Evolutionary conservation across 2,113 vertebrate genomes (phyloP).

Genomic region (Sceloporus undulatus): DNA sequence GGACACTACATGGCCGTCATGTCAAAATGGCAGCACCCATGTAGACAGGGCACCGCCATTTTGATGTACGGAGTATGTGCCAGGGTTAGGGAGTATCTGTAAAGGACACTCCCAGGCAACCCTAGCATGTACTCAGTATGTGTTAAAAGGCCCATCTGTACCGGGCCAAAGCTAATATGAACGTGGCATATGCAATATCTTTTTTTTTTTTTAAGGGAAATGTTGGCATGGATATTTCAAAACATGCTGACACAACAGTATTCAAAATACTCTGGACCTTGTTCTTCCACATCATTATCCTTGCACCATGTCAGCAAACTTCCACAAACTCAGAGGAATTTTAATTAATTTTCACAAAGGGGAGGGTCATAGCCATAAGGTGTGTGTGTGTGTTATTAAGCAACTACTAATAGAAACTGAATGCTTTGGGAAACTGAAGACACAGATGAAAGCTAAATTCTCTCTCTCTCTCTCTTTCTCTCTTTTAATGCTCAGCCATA

Average conservation of each 20-base stretch:
- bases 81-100: too few relatives aligned
- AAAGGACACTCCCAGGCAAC: too few relatives aligned
- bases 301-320: neutral
- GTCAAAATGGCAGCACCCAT: too few relatives aligned
- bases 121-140: too few relatives aligned
- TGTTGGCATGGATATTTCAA: neutral
- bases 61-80: too few relatives aligned
- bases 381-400: neutral
- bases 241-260: neutral
- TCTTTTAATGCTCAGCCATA: conserved; percentile 67
- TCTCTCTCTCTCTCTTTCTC: conserved; percentile 35
- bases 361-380: neutral
- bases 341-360: conserved; percentile 26
- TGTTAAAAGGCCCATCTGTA: too few relatives aligned
- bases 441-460: neutral
- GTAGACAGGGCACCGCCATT: too few relatives aligned
- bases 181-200: neutral
- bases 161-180: neutral
- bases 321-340: neutral
- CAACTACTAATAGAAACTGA: conserved; percentile 8
- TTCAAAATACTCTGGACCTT: neutral
- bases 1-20: too few relatives aligned
- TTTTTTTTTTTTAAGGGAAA: too few relatives aligned
- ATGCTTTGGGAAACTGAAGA: neutral
- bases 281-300: neutral